These are phyloP conservation scores for Nycticryphes semicollaris DNA, from an alignment of 2,113 vertebrate genomes.

Conservation along the genomic window DNA sequence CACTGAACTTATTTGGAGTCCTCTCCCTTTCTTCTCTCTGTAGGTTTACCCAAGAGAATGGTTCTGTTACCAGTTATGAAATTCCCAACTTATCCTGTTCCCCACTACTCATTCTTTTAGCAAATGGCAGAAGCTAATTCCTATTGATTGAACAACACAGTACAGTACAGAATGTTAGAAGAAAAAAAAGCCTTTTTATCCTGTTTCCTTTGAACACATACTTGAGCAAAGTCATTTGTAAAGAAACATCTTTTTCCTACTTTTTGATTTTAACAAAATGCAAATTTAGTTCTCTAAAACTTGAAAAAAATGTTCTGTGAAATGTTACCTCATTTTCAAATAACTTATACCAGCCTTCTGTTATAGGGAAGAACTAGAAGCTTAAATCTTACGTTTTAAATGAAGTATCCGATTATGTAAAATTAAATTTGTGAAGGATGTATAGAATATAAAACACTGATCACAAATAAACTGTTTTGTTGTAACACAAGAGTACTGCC, in stretches of 20 bases:
- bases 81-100: conserved; percentile 95
- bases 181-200: conserved; percentile 79
- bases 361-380: conserved; percentile 82
- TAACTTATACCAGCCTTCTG: conserved; percentile 89
- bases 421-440: conserved; percentile 92
- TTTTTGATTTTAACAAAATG: conserved; percentile 87
- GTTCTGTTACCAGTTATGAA: conserved; percentile 99
- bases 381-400: conserved; percentile 80
- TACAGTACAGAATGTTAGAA: conserved; percentile 85
- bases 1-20: conserved; percentile 88
- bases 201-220: conserved; percentile 85
- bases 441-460: conserved; percentile 89
- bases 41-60: conserved; percentile 99
- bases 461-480: conserved; percentile 95
- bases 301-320: conserved; percentile 99
- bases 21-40: conserved; percentile 94
- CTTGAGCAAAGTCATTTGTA: conserved; percentile 88
- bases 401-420: conserved; percentile 86
- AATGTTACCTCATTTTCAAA: conserved; percentile 97
- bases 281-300: conserved; percentile 94
- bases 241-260: conserved; percentile 86
- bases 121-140: conserved; percentile 83
- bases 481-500: conserved; percentile 83
- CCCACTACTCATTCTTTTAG: conserved; percentile 99
- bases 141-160: conserved; percentile 78